A percentile compares a stretch with the other conserved stretches of the same genome.
These are phyloP conservation scores for Mimachlamys varia DNA, from an alignment of 2,888 invertebrate species.

Conservation along the genomic window DNA sequence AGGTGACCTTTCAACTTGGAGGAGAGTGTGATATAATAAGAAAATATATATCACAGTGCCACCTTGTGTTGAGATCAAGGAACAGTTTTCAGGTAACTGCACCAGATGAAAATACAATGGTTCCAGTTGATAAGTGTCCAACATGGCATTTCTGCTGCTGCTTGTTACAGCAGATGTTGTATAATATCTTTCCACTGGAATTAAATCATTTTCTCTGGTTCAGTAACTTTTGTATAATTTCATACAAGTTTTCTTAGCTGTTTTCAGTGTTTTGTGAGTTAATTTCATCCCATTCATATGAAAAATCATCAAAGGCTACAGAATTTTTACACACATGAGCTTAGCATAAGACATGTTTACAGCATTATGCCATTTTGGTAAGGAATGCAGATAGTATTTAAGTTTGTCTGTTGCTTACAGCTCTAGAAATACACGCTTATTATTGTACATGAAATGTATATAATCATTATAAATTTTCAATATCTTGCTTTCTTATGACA, in stretches of 20 bases:
- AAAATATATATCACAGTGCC: conserved; percentile 44
- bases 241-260: background rate
- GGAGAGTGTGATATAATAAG: conserved; percentile 37
- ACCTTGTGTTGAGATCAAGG: conserved; percentile 40
- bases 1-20: conserved; percentile 28
- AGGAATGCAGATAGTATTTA: no score
- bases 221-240: conserved; percentile 24
- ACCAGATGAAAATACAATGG: conserved; percentile 36
- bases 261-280: background rate
- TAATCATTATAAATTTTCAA: no score
- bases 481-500: no score
- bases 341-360: no score
- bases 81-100: conserved; percentile 46
- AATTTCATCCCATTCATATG: background rate
- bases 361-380: no score
- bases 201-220: conserved; percentile 14
- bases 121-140: background rate
- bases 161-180: background rate
- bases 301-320: no score
- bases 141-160: conserved; percentile 15
- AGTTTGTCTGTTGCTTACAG: no score
- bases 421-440: no score
- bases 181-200: conserved; percentile 24
- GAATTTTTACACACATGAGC: no score
- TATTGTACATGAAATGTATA: no score